These are phyloP conservation scores for Pemphredon lugubris DNA, from an alignment of 2,888 invertebrate species.

Conservation along the genomic window DNA sequence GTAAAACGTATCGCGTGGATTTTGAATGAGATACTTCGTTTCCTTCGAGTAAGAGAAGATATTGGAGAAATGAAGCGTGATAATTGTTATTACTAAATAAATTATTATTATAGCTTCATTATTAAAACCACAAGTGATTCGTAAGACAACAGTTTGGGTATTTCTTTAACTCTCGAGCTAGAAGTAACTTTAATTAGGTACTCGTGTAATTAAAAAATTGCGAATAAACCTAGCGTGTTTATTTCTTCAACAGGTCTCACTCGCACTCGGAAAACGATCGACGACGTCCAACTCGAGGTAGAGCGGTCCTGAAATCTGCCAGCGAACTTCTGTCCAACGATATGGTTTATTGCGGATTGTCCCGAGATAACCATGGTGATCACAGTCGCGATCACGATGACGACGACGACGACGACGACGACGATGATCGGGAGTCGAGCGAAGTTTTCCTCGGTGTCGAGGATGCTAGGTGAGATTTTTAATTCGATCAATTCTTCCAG, in stretches of 20 bases:
- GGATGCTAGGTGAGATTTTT: conserved; percentile 78
- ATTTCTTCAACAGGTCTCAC: conserved; percentile 73
- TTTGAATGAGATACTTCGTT: too few relatives aligned
- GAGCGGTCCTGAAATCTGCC: conserved; percentile 75
- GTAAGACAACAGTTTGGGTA: too few relatives aligned
- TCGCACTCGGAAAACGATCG: conserved; percentile 76
- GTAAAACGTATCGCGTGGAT: too few relatives aligned
- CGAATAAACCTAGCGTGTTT: too few relatives aligned
- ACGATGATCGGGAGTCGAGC: conserved; percentile 78
- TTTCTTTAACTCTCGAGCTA: too few relatives aligned
- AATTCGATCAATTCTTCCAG: not conserved
- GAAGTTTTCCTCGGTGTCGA: conserved; percentile 85
- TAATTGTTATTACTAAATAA: too few relatives aligned
- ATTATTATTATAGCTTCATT: too few relatives aligned
- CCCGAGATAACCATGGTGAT: conserved; percentile 49
- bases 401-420: conserved; percentile 61
- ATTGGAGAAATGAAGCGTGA: too few relatives aligned
- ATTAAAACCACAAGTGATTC: too few relatives aligned
- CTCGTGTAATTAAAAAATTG: not conserved
- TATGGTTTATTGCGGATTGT: conserved; percentile 73
- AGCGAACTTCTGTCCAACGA: conserved; percentile 78
- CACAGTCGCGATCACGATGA: conserved; percentile 59
- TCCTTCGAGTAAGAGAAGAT: too few relatives aligned
- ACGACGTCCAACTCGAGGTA: conserved; percentile 62
- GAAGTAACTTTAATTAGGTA: too few relatives aligned